Base-by-base conservation (phyloP, 2,888 invertebrate genomes). In the Drosophila affinis region DNA sequence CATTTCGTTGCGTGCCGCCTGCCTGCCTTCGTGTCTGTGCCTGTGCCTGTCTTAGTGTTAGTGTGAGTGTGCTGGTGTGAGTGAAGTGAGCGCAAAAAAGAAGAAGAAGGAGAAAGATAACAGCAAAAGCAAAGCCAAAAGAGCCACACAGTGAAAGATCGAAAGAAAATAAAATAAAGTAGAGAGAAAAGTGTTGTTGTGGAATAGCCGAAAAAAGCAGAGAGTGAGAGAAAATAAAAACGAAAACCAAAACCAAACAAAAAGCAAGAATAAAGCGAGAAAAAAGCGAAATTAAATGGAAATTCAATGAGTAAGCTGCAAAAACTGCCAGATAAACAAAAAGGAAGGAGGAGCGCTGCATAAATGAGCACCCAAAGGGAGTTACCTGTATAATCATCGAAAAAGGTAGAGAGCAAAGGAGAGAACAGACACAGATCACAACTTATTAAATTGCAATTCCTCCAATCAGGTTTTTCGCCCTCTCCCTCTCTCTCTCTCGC, bases 61-160 rank as follows among this genome's bases (percentile, higher is more conserved):
- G 59, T 34, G 56, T 57, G 48, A 60, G 67, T 51, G 62, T 64
- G 62, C 62, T 49, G 44, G 69, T 77, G 60, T 64, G 60, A 46
- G 62, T 65, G 55, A 80, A 77, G 69, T 72, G 76, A 82, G 80
- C 76, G 76, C 79, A 77, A 63, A 81, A 79, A 81, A 39, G 39
- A 39, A n/a, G 39, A 39, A 39, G 39, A 39, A 7, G 39, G 6
- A 2, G 39, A 39, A 39, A 83, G 76, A 81, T 86, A 83, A 80
- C 80, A 79, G 39, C 21, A 12, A 77, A 72, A 81, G 81, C 73
- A 71, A 72, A 77, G 82, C 73, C 39, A 73, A 83, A 86, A 86
- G 79, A 83, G 86, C 75, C 81, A 77, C 78, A 80, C 68, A 86
- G 82, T 81, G 84, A 83, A 86, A 86, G 83, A 86, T 82, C 76